Conservation (phyloP, 1,140 invertebrate species). For the Xylocopa sonorina region DNA sequence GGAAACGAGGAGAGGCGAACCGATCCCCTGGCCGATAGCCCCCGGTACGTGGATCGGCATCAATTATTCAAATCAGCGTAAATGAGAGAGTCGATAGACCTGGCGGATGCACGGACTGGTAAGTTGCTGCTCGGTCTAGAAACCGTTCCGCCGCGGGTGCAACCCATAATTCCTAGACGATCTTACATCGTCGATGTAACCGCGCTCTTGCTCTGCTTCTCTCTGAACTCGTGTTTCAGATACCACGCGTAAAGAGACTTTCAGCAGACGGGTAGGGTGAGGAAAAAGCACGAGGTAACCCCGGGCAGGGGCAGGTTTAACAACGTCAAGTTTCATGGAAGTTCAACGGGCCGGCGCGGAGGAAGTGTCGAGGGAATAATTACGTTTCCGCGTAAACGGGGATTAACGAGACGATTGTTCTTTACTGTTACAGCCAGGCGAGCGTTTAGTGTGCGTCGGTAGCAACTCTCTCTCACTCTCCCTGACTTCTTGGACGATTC, state of each 20-base stretch:
- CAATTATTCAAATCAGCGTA: conserved; percentile 61
- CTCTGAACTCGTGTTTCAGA: no score
- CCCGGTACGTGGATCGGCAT: conserved; percentile 7
- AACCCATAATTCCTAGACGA: conserved; percentile 51
- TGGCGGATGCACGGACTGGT: conserved; percentile 3
- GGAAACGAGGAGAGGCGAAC: neutral
- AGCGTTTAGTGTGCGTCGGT: neutral
- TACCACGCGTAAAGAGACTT: neutral
- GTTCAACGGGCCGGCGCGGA: neutral
- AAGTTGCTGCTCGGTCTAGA: neutral
- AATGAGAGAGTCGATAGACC: conserved; percentile 46
- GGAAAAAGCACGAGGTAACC: neutral
- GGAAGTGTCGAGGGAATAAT: conserved; percentile 37
- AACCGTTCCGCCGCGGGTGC: conserved; percentile 23
- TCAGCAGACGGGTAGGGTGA: neutral
- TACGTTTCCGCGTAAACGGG: conserved; percentile 30
- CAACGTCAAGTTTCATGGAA: conserved; percentile 22
- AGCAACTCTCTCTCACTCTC: neutral
- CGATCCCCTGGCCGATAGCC: neutral
- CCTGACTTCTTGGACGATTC: neutral
- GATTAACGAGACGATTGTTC: conserved; percentile 46
- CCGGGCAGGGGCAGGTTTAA: conserved; percentile 6
- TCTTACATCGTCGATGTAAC: conserved; percentile 9
- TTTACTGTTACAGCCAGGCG: no score
- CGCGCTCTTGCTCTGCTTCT: neutral